These are phyloP conservation scores for Alsophila aescularia DNA, from an alignment of 2,888 invertebrate genomes.

Conservation along the genomic window DNA sequence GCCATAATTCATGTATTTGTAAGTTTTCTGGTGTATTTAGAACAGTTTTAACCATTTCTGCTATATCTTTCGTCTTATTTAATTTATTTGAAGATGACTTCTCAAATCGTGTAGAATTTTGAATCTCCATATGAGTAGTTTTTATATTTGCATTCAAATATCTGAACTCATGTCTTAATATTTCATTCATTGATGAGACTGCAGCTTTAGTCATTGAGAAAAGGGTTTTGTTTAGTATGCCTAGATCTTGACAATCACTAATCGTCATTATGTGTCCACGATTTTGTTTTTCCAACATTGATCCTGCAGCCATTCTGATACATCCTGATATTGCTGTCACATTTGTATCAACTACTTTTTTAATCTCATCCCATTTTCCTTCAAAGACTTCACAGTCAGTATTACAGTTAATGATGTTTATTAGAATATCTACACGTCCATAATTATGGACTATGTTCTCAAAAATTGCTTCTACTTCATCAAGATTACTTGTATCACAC, in stretches of 20 bases:
- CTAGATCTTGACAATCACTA: constrained; percentile 40
- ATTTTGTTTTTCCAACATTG: constrained; percentile 45
- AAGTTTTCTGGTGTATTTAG: constrained; percentile 51
- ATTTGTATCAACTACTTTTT: constrained; percentile 45
- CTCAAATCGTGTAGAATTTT: constrained; percentile 31
- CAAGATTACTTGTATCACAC: constrained; percentile 39
- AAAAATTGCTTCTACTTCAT: constrained; percentile 36
- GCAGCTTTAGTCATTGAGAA: constrained; percentile 47
- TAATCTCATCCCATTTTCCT: constrained; percentile 41
- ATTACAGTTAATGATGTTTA: constrained; percentile 47
- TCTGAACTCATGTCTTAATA: constrained; percentile 53
- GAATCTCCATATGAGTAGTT: constrained; percentile 50
- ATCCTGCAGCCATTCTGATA: constrained; percentile 43
- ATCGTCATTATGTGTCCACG: constrained; percentile 54
- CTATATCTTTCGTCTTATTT: constrained; percentile 39
- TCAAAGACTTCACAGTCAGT: constrained; percentile 38
- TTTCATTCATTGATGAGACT: constrained; percentile 53
- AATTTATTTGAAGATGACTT: constrained; percentile 21
- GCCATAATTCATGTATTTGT: constrained; percentile 44
- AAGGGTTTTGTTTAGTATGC: constrained; percentile 38
- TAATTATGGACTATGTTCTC: constrained; percentile 40
- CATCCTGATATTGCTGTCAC: constrained; percentile 43
- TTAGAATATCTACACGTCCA: constrained; percentile 45
- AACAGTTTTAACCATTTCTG: constrained; percentile 44
- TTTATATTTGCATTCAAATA: constrained; percentile 53